Percentiles rank a stretch among this genome's conserved stretches.
phyloP scores from a whole-genome alignment of 2,113 vertebrate species.

The Diphyllodes magnificus region DNA sequence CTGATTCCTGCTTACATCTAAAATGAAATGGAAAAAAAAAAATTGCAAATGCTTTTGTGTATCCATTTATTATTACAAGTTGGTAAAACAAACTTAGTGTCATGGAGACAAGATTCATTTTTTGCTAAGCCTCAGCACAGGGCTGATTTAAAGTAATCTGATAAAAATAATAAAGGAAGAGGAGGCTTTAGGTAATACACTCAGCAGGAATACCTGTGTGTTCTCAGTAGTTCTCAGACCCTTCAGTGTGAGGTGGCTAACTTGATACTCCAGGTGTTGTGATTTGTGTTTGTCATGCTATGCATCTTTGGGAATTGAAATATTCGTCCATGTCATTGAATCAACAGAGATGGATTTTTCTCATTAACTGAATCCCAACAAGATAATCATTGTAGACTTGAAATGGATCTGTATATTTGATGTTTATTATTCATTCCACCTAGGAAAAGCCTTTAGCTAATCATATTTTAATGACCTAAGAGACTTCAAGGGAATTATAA shows the following conservation, averaged over 20 bases:
- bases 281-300: background rate
- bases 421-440: background rate
- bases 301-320: background rate
- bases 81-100: background rate
- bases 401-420: background rate
- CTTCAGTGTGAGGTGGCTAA: background rate
- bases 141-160: constrained; percentile 16
- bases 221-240: background rate
- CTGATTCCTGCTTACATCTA: background rate
- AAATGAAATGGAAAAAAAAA: background rate
- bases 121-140: background rate
- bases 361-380: background rate
- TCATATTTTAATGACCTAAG: constrained; percentile 29
- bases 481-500: constrained; percentile 1
- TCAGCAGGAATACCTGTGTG: background rate
- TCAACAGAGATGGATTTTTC: background rate
- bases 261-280: background rate
- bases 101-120: background rate
- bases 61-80: background rate
- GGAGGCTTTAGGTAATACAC: background rate
- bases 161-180: constrained; percentile 2
- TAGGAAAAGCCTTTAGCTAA: constrained; percentile 30
- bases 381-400: background rate
- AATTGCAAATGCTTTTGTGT: background rate
- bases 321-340: background rate